Percentiles rank a stretch among this genome's conserved stretches.
Evolutionary conservation across 1,140 invertebrate species (phyloP).

Genomic region (Aricia agestis): DNA sequence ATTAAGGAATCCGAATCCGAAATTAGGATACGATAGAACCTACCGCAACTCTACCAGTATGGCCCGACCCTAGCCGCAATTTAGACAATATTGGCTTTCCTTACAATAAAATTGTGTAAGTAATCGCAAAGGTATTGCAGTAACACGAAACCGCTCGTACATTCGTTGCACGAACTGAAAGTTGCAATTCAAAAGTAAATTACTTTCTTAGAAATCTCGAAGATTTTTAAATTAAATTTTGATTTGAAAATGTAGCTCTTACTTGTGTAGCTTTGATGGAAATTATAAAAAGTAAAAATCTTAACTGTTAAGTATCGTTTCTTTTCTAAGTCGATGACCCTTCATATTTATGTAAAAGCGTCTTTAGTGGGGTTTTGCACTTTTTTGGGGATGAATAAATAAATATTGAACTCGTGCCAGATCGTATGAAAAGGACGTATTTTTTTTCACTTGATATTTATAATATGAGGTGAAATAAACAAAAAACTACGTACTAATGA

Average conservation of each 20-base stretch:
- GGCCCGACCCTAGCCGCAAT: not conserved
- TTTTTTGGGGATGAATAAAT: too few relatives aligned
- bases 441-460: too few relatives aligned
- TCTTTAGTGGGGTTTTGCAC: too few relatives aligned
- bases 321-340: not conserved
- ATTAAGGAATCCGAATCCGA: too few relatives aligned
- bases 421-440: too few relatives aligned
- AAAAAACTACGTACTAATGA: too few relatives aligned
- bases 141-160: not conserved
- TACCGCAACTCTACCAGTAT: not conserved
- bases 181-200: constrained; percentile 1
- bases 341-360: too few relatives aligned
- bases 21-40: too few relatives aligned
- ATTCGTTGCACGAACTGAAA: not conserved
- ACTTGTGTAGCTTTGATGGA: not conserved
- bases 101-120: not conserved
- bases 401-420: too few relatives aligned
- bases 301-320: not conserved
- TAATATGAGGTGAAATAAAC: too few relatives aligned
- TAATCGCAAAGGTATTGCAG: not conserved
- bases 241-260: not conserved
- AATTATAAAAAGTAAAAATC: not conserved
- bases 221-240: not conserved
- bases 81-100: constrained; percentile 6
- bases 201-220: not conserved